These are phyloP conservation scores for Pherbina coryleti DNA, from an alignment of 2,888 invertebrate genomes.

Conservation along the genomic window DNA sequence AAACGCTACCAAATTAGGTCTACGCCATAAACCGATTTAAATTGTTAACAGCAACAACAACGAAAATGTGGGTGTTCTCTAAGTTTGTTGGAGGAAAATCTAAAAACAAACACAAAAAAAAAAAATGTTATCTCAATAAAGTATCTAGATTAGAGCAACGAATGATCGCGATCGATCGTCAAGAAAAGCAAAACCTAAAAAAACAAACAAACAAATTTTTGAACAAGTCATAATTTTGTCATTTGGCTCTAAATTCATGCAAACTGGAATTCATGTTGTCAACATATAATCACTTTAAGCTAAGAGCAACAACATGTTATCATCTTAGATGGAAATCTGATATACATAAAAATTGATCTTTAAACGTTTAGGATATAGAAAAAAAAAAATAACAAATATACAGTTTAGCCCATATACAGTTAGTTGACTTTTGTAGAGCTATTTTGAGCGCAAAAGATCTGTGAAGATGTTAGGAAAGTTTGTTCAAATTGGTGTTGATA, in stretches of 20 bases:
- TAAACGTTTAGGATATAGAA: no score
- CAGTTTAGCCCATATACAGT: no score
- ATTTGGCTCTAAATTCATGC: background rate
- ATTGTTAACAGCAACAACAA: background rate
- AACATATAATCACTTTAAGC: no score
- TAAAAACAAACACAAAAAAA: background rate
- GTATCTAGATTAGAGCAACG: background rate
- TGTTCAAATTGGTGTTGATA: constrained; percentile 9
- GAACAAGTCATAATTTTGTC: background rate
- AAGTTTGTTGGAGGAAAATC: background rate
- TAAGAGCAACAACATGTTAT: no score
- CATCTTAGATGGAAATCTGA: no score
- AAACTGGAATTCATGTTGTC: no score
- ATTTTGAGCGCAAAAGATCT: no score
- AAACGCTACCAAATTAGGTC: constrained; percentile 21
- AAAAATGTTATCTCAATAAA: background rate
- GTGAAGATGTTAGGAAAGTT: background rate
- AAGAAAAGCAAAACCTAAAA: background rate
- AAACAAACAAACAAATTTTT: background rate
- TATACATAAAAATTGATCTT: no score
- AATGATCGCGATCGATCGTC: background rate
- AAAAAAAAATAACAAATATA: no score
- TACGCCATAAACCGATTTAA: constrained; percentile 16
- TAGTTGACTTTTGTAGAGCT: no score
- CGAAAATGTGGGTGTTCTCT: constrained; percentile 15